Base-by-base conservation (phyloP, 2,888 invertebrate genomes). In the Capitulum mitella region DNA sequence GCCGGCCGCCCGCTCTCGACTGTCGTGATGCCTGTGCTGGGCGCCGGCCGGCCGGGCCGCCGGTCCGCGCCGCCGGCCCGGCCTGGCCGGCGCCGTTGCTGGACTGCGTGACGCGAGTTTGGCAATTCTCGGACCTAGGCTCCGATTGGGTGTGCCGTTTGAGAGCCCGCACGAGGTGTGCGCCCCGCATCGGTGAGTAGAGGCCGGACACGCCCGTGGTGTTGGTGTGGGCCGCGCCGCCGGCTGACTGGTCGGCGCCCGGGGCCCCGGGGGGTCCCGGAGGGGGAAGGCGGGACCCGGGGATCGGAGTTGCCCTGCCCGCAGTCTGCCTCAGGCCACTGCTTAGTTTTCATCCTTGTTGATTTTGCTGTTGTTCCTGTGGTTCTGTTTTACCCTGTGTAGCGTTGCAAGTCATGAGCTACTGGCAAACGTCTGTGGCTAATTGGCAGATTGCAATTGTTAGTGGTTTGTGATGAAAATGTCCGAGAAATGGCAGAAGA, bases 21-120 rank as follows among this genome's bases (percentile, higher is more conserved):
- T 43, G 43, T 12, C 43, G n/a, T n/a, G 6, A 43, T 43, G 43
- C 43, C 43, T 43, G 43, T 43, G 43, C 43, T 5, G 43, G 43
- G 58, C 12, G 29, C 58, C 6, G 58, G 58, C 10, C 51, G 58
- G n/a, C n/a, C n/a, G n/a, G n/a, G n/a, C n/a, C 22, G 58, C 12
- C 48, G 58, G 22, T 19, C 29, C 58, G 58, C 16, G 48, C 8
- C n/a, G 58, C 8, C 58, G 22, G 58, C 10, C 29, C 70, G 70
- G 40, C 70, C 37, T 40, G 70, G n/a, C 37, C 70, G 22, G 40
- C 70, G 70, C 37, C 70, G 6, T n/a, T 37, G 16, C 3, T 37
- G 40, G 40, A 19, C 70, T 70, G 70, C 70, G 70, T 70, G 70
- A 70, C 70, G 70, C 70, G 70, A 70, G 70, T 40, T 70, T 26